These are phyloP conservation scores for Phalangium opilio DNA, from an alignment of 2,888 invertebrate species.

Conservation along the genomic window DNA sequence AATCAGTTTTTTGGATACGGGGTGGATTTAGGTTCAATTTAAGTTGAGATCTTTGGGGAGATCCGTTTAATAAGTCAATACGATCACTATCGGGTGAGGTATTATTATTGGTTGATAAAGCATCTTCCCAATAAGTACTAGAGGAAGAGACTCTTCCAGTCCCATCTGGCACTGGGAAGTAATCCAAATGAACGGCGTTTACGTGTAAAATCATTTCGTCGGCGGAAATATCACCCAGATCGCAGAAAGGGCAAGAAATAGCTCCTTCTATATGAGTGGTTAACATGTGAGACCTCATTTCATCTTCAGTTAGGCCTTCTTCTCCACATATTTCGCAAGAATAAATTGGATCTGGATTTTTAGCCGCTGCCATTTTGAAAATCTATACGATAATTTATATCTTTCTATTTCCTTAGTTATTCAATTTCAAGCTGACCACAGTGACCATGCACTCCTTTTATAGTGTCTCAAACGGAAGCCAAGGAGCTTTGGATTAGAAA, in stretches of 20 bases:
- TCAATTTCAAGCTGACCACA: too few species aligned
- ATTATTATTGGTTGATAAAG: conserved; percentile 53
- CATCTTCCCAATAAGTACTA: conserved; percentile 2
- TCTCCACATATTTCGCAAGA: conserved; percentile 74
- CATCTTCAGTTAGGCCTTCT: conserved; percentile 43
- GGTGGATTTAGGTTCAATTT: conserved; percentile 40
- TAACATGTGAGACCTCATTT: conserved; percentile 60
- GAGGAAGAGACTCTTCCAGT: too few species aligned
- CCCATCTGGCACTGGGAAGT: conserved; percentile 10
- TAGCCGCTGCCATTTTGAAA: conserved; percentile 33
- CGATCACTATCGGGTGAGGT: conserved; percentile 31
- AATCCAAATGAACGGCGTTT: conserved; percentile 63
- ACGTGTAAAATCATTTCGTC: conserved; percentile 62
- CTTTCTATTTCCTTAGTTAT: too few species aligned
- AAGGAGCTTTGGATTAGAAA: too few species aligned
- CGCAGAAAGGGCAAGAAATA: conserved; percentile 67
- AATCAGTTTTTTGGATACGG: conserved; percentile 9
- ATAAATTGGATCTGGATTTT: conserved; percentile 42
- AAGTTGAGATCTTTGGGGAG: conserved; percentile 40
- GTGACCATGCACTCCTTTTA: too few species aligned
- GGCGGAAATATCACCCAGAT: conserved; percentile 52
- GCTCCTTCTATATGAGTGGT: conserved; percentile 61
- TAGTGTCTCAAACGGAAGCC: too few species aligned
- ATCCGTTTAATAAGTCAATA: conserved; percentile 29
- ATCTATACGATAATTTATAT: too few species aligned